These are phyloP conservation scores for Poeciliopsis infans DNA, from an alignment of 2,797 vertebrate species.

Conservation along the genomic window DNA sequence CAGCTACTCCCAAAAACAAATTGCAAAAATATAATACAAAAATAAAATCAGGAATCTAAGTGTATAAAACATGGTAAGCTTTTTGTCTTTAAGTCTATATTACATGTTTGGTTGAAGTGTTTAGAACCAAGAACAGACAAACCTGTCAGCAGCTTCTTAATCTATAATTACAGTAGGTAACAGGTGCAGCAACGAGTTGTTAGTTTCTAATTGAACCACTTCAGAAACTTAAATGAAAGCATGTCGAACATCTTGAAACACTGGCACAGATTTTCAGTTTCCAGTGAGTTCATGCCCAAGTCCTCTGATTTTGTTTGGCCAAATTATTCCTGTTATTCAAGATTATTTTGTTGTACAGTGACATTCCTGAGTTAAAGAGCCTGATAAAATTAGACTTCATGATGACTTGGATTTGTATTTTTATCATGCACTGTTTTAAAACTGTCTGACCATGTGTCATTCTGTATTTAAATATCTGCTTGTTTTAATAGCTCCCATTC, in stretches of 20 bases:
- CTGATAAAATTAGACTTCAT: constrained; percentile 57
- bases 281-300: constrained; percentile 32
- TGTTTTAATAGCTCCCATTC: constrained; percentile 53
- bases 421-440: constrained; percentile 51
- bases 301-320: constrained; percentile 57
- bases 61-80: neutral
- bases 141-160: neutral
- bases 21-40: neutral
- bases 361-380: constrained; percentile 34
- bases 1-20: neutral
- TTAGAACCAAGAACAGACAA: neutral
- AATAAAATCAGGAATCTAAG: neutral
- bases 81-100: neutral
- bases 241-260: neutral
- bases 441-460: constrained; percentile 47
- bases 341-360: constrained; percentile 54
- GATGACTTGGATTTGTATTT: constrained; percentile 54
- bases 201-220: neutral
- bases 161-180: neutral
- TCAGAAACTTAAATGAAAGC: neutral
- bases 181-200: neutral
- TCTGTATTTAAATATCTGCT: constrained; percentile 52
- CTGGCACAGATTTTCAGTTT: neutral
- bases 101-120: neutral
- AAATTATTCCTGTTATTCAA: constrained; percentile 19